Base-by-base conservation (phyloP, 2,888 invertebrate species). In the Sinopyrophorus schimmeli region DNA sequence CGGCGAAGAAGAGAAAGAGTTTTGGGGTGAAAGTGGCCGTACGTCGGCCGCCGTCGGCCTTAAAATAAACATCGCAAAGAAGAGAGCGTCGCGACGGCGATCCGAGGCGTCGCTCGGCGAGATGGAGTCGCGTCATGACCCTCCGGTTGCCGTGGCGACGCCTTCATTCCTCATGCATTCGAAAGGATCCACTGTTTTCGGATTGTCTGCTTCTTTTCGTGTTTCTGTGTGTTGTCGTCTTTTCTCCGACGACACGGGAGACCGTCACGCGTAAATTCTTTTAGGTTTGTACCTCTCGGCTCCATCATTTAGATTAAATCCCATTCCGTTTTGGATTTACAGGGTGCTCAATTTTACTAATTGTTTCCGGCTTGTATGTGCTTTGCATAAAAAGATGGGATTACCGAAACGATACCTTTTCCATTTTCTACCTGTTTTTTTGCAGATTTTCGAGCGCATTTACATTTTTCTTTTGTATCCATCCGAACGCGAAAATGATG, bases 81-180 rank as follows among this genome's bases (percentile, higher is more conserved):
- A 38, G 37, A 38, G 24, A 14, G 35, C 35, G 16, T 15, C 24
- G 40, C 28, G 46, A 46, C 44, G 41, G 50, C 38, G 46, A 44
- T 42, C 35, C 31, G 27, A 34, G 42, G 41, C 35, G 39, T 32
- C 37, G 26, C 43, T 51, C 34, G 32, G 30, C 24, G 34, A 37
- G 51, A 52, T 47, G 32, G 42, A 42, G 51, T 14, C 39, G 40
- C 37, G 39, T 50, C 42, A 41, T 41, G 46, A 51, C 46, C 50
- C 42, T 40, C 34, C 41, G 56, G n/a, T 58, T 49, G 48, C 56
- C 40, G 54, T 55, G 51, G 55, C 28, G 46, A 58, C 55, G 53
- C 53, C 53, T 58, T 54, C 56, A 58, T 58, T 58, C 56, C 56
- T 58, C 53, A 58, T 58, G 54, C 53, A 54, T 56, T 58, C 43